phyloP scores from a whole-genome alignment of 2,113 vertebrate species.

The Lipotes vexillifer region DNA sequence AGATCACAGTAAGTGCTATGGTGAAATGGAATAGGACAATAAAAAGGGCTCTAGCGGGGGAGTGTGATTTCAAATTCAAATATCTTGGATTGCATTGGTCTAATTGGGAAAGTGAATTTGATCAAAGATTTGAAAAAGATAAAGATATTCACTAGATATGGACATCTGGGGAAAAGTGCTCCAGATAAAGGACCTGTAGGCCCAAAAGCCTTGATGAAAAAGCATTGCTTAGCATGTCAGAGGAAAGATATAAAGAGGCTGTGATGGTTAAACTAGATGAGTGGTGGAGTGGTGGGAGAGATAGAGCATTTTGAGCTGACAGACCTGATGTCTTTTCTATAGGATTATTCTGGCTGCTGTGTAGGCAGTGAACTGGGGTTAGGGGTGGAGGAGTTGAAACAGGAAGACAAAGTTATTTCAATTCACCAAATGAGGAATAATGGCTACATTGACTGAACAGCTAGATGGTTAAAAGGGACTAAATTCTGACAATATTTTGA shows the following conservation, averaged over 20 bases:
- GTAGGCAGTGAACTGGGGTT: too few relatives aligned
- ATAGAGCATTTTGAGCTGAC: not conserved
- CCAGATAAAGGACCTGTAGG: not conserved
- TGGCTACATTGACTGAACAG: not conserved
- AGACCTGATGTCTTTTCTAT: not conserved
- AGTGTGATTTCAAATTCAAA: not conserved
- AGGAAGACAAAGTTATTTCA: not conserved
- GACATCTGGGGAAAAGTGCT: not conserved
- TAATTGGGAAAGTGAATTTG: not conserved
- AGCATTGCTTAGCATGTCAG: not conserved
- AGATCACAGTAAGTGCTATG: too few relatives aligned
- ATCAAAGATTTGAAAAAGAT: not conserved
- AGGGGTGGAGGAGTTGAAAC: accelerated
- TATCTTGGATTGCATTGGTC: not conserved
- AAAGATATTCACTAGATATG: not conserved
- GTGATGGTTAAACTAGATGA: not conserved
- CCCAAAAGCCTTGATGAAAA: not conserved
- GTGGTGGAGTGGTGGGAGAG: not conserved
- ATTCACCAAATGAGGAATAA: not conserved
- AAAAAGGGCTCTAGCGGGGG: not conserved
- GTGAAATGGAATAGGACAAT: not conserved
- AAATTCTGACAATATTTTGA: not conserved
- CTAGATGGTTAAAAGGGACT: not conserved
- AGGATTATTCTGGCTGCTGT: not conserved
- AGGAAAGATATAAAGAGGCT: not conserved